phyloP scores from a whole-genome alignment of 2,113 vertebrate species.

The Hippocampus barbouri region DNA sequence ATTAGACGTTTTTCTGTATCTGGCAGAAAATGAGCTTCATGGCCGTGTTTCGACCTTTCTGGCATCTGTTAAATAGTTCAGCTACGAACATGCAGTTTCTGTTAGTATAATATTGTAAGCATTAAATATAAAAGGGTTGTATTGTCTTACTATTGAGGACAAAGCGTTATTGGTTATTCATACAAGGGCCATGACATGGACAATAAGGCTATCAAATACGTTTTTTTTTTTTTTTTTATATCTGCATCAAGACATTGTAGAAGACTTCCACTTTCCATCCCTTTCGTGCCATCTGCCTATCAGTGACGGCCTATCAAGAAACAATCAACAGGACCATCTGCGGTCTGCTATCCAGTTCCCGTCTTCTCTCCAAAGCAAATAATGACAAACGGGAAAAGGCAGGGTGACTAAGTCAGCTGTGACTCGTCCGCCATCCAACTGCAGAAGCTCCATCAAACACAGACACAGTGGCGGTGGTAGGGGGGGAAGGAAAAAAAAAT shows the following conservation, averaged over 20 bases:
- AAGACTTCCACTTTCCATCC: slow-evolving; percentile 18
- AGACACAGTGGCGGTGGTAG: slow-evolving; percentile 34
- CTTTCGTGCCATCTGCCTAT: slow-evolving; percentile 57
- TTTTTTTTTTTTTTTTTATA: not conserved
- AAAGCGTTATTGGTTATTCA: too few species aligned
- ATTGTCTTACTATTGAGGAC: too few species aligned
- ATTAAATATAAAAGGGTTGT: too few species aligned
- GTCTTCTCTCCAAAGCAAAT: slow-evolving; percentile 64
- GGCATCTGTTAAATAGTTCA: too few species aligned
- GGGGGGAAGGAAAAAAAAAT: slow-evolving; percentile 12
- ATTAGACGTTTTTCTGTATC: too few species aligned
- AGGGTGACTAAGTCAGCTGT: slow-evolving; percentile 57
- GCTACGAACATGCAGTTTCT: too few species aligned
- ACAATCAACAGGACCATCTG: slow-evolving; percentile 69
- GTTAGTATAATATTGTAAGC: too few species aligned
- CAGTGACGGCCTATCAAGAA: slow-evolving; percentile 62
- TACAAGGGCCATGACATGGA: too few species aligned
- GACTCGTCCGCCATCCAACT: slow-evolving; percentile 47
- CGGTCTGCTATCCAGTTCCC: slow-evolving; percentile 59
- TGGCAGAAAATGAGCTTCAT: too few species aligned
- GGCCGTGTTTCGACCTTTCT: too few species aligned
- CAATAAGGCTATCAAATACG: too few species aligned
- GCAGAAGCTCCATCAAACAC: slow-evolving; percentile 50
- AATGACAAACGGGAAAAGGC: slow-evolving; percentile 58
- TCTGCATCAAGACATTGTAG: slow-evolving; percentile 30